A percentile compares a stretch with the other conserved stretches of the same genome.
Evolutionary conservation across 37 sponge, comb jelly and placozoan species (phyloP).

Genomic region (Diacarnus erythraeanus): DNA sequence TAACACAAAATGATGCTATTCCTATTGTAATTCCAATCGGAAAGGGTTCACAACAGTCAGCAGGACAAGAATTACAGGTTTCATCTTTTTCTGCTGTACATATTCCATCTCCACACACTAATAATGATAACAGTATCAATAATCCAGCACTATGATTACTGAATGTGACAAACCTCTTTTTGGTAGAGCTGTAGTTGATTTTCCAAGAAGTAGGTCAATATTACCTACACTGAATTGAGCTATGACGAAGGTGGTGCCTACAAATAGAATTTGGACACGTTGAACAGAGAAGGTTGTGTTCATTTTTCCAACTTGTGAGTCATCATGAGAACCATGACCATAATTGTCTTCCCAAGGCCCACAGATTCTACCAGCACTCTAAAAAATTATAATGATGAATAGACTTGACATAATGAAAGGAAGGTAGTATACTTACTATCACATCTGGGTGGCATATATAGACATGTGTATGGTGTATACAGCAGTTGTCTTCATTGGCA

Average conservation of each 20-base stretch:
- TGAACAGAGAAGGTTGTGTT: slow-evolving; percentile 3
- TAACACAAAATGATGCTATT: slow-evolving; percentile 27
- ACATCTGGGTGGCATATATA: slow-evolving; percentile 64
- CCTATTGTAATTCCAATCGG: slow-evolving; percentile 22
- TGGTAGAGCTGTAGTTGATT: slow-evolving; percentile 32
- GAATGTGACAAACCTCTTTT: slow-evolving; percentile 11
- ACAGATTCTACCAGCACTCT: slow-evolving; percentile 45
- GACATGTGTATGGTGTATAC: slow-evolving; percentile 81
- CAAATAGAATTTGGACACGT: slow-evolving; percentile 13
- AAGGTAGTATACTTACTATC: not conserved
- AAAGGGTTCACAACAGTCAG: slow-evolving; percentile 66
- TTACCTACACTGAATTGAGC: slow-evolving; percentile 77
- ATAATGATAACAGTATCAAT: not conserved
- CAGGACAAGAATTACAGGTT: slow-evolving; percentile 48
- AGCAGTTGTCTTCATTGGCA: slow-evolving; percentile 44
- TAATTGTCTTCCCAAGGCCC: slow-evolving; percentile 83
- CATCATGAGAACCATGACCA: slow-evolving; percentile 68
- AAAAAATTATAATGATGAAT: not conserved
- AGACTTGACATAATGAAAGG: not conserved
- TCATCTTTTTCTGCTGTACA: slow-evolving; percentile 43
- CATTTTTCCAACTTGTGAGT: slow-evolving; percentile 30
- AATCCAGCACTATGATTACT: not conserved
- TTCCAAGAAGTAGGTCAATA: slow-evolving; percentile 75
- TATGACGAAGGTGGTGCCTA: slow-evolving; percentile 54
- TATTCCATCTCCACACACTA: slow-evolving; percentile 72